These are phyloP conservation scores for Phortica okadai DNA, from an alignment of 2,888 invertebrate species.

Conservation along the genomic window DNA sequence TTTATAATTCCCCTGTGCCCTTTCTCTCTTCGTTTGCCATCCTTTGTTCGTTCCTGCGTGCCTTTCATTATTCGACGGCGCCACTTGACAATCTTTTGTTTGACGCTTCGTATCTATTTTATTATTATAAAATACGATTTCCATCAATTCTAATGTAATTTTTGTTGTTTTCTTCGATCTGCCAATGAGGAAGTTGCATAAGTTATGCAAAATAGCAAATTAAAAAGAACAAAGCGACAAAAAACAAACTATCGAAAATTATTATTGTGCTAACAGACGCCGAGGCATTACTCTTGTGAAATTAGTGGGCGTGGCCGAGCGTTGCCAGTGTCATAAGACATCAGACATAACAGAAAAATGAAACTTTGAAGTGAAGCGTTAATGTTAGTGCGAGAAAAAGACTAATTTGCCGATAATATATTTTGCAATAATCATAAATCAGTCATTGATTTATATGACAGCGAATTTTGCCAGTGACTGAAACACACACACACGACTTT, in stretches of 20 bases:
- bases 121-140: not conserved
- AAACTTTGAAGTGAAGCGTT: not conserved
- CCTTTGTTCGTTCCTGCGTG: slow-evolving; percentile 23
- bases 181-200: too few species aligned
- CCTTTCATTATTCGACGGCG: not conserved
- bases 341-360: not conserved
- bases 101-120: not conserved
- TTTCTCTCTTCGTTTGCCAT: slow-evolving; percentile 32
- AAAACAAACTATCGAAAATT: not conserved
- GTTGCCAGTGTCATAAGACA: not conserved
- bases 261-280: not conserved
- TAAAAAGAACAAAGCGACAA: not conserved
- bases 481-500: not conserved
- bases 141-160: not conserved
- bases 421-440: slow-evolving; percentile 18
- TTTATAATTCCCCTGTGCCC: slow-evolving; percentile 34
- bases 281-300: not conserved
- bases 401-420: not conserved
- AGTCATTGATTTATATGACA: not conserved
- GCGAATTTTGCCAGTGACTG: not conserved
- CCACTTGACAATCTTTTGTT: slow-evolving; percentile 25
- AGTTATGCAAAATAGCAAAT: too few species aligned
- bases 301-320: not conserved
- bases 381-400: not conserved
- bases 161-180: too few species aligned